Base-by-base conservation (phyloP, 2,888 invertebrate genomes). In the Xestoiulus laeticollis region DNA sequence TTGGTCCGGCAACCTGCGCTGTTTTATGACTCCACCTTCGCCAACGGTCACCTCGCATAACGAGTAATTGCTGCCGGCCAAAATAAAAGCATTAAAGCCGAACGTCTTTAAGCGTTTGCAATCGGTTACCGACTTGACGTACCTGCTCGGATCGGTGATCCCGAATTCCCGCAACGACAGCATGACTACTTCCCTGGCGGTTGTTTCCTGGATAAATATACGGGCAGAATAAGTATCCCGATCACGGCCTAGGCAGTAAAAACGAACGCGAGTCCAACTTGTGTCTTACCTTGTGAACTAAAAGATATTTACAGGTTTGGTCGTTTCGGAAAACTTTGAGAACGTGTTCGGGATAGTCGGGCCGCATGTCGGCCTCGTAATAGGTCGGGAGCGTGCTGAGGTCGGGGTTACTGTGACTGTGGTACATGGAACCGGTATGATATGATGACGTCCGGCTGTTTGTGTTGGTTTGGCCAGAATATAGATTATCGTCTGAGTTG, bases 11-110 rank as follows among this genome's bases (percentile, higher is more conserved):
- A 99, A 93, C 85, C 99, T 94, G 89, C 97, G 95, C 92, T 99
- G 99, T 92, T 99, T 99, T 87, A 99, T 97, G 91, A 99, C 97
- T 87, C 98, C 97, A 44, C 97, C 97, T 91, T 98, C 97, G 10
- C 96, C 97, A 6, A 98, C 99, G 44, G 98, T 97, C 1, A 99
- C 98, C 93, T 99, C 99, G 92, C 98, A 98, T 83, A 99, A 93
- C 82, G 97, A 97, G 93, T 96, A 99, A 91, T 98, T 96, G 32
- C 97, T 92, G 90, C 19, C 91, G 88, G 48, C 78, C 86, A n/a
- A 86, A 38, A 59, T 16, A 16, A 59, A 85, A 32, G 32, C 26
- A 4, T 33, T 43, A 32, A 85, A 44, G 4, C n/a, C 2, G 82
- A 82, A 16, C 19, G 4, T 14, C 82, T 2, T n/a, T n/a, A n/a